Evolutionary conservation across 1,140 invertebrate genomes (phyloP), one percentile per base, ranked within the genome.

Genomic region (Megalonaias nervosa): DNA sequence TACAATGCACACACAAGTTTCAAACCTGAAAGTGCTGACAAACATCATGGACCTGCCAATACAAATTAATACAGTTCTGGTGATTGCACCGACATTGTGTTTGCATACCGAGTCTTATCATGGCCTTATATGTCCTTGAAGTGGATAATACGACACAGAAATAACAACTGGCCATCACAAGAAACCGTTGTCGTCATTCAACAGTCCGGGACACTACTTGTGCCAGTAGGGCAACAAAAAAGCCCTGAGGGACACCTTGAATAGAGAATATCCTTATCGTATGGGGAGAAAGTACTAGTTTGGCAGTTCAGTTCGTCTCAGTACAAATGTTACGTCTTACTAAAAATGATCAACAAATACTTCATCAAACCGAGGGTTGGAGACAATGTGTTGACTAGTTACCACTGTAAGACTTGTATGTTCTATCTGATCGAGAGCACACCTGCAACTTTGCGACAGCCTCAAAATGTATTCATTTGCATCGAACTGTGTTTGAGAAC

Each of bases 261-360:
- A 48, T 75, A 65, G 66, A 57, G 74, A 58, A 48, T 75, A 14
- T 75, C 74, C 17, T 75, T 68, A 48, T 75, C 74, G 3, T 59
- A 68, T 38, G 66, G 69, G 74, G 74, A 75, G 58, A n/a, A 67
- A 21, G 23, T 61, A 17, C 19, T 75, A 15, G 69, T 75, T 58
- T 26, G 67, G 26, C 59, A 48, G 15, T 48, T 75, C 9, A 75
- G 38, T 38, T 13, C 19, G 15, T 56, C n/a, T n/a, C n/a, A n/a
- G n/a, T n/a, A n/a, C n/a, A n/a, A n/a, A n/a, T n/a, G n/a, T n/a
- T n/a, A n/a, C 56, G 31, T 75, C 6, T 31, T 59, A 6, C 55
- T 75, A 5, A 75, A 75, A 58, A 57, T 75, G 57, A 38, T 75
- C 2, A 75, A 75, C 59, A 57, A 67, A 57, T 48, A 55, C 55